Base-by-base conservation (phyloP, 2,888 invertebrate genomes). In the Rhyacophila evoluta region DNA sequence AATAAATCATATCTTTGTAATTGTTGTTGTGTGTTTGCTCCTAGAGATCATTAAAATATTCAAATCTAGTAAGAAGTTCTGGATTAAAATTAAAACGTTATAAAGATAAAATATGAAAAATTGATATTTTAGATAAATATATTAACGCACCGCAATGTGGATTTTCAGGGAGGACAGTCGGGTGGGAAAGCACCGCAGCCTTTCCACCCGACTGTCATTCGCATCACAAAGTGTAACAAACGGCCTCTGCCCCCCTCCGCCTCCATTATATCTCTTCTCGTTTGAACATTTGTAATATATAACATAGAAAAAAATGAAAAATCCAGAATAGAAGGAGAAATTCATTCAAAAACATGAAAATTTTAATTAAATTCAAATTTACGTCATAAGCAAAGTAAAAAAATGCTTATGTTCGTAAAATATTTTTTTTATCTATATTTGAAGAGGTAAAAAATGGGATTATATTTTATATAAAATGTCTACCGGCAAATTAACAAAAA, bases 171-270 rank as follows among this genome's bases (percentile, higher is more conserved):
- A 19, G 25, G 55, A 25, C 55, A 55, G 15, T 15, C 11, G 28
- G 70, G 29, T 70, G 70, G 70, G 5, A 15, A 4, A 28, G 70
- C 33, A 33, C 70, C 70, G 15, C 33, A 36, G 29, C 70, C 29
- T 15, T 36, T 29, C 70, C 27, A 29, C 33, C 70, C 70, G 28
- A 28, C 69, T 33, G 36, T 33, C 70, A 70, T 70, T 29, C 70
- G 29, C 29, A 70, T 70, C 36, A 70, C 70, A 70, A 70, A 70
- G 70, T 70, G 70, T 70, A 70, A 70, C 70, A 70, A 70, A 70
- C 70, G 19, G 19, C 70, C n/a, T 36, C 11, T 27, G 33, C 70
- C 70, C 70, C 70, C 15, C 19, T 12, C 19, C 70, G 27, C 36
- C 36, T 28, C 70, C 70, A 29, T 70, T 70, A 70, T 70, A 70